phyloP scores from a whole-genome alignment of 2,797 vertebrate species.

The Lateolabrax maculatus region DNA sequence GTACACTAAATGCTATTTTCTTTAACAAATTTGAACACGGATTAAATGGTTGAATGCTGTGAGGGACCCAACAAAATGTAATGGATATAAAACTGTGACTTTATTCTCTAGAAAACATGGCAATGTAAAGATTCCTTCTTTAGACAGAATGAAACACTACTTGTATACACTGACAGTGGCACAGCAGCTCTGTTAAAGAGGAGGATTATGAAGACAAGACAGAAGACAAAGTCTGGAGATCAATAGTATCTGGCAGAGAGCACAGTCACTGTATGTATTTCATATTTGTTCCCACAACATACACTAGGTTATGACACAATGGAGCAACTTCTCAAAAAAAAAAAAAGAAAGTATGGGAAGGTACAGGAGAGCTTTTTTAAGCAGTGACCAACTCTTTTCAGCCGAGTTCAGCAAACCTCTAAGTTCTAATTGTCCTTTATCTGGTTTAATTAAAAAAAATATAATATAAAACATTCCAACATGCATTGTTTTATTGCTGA shows the following conservation, averaged over 20 bases:
- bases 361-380: neutral
- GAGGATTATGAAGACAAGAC: conserved; percentile 44
- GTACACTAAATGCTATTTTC: neutral
- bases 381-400: conserved; percentile 9
- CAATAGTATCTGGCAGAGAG: conserved; percentile 62
- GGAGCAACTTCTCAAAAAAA: conserved; percentile 12
- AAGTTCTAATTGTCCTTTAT: neutral
- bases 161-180: conserved; percentile 19
- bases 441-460: conserved; percentile 4
- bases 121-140: conserved; percentile 8
- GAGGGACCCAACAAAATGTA: neutral
- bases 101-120: neutral
- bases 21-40: neutral
- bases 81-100: neutral
- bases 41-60: neutral
- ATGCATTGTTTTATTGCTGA: conserved; percentile 9
- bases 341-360: conserved; percentile 15
- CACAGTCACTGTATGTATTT: conserved; percentile 66
- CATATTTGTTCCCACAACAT: conserved; percentile 66
- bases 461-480: neutral
- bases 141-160: neutral
- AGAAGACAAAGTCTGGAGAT: conserved; percentile 57
- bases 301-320: conserved; percentile 42
- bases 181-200: conserved; percentile 23
- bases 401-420: neutral